phyloP scores from a whole-genome alignment of 2,888 invertebrate genomes.

The Zonitis immaculata region DNA sequence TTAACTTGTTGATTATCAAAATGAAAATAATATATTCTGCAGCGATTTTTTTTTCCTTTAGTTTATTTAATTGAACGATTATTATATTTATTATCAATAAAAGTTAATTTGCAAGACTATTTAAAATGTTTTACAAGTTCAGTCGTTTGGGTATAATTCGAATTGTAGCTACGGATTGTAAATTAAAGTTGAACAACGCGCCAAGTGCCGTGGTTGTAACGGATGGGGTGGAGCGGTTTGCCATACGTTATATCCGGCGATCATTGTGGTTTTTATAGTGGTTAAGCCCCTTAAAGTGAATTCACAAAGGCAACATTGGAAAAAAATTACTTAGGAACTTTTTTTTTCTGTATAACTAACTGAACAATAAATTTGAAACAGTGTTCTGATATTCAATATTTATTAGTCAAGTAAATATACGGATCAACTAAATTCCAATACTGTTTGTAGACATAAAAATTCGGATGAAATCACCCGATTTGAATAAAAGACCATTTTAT shows the following conservation, averaged over 20 bases:
- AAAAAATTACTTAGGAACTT: not conserved
- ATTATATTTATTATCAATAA: not conserved
- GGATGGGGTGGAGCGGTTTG: constrained; percentile 25
- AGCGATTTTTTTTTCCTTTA: not conserved
- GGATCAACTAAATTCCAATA: constrained; percentile 3
- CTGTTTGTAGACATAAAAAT: constrained; percentile 18
- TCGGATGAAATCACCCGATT: constrained; percentile 32
- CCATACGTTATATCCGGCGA: constrained; percentile 33
- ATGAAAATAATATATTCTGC: not conserved
- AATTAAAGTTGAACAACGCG: constrained; percentile 31
- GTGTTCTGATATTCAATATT: not conserved
- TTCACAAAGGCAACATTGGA: constrained; percentile 14
- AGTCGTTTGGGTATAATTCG: constrained; percentile 22
- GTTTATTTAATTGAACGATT: not conserved
- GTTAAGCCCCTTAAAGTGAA: constrained; percentile 28
- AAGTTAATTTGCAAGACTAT: not conserved
- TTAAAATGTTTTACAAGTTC: constrained; percentile 17
- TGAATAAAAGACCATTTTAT: constrained; percentile 28
- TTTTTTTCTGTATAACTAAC: not conserved
- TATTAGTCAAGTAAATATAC: constrained; percentile 5
- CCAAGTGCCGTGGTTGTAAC: constrained; percentile 26
- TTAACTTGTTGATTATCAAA: constrained; percentile 22
- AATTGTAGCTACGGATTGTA: constrained; percentile 25
- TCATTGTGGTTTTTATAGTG: constrained; percentile 33
- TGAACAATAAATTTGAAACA: not conserved